Evolutionary conservation across 2,113 vertebrate species (phyloP).

Genomic region (Chionomys nivalis): DNA sequence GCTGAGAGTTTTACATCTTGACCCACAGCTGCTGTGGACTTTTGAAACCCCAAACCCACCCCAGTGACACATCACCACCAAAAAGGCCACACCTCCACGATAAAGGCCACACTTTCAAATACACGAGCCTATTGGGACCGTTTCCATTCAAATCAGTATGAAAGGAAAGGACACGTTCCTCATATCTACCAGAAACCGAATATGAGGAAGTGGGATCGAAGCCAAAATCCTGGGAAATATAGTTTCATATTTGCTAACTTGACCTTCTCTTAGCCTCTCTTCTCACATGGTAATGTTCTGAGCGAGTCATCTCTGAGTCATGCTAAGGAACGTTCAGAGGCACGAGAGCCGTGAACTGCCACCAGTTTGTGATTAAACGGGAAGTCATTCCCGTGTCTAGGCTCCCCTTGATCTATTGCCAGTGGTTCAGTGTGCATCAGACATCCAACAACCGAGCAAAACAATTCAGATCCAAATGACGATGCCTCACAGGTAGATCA

Average conservation of each 20-base stretch:
- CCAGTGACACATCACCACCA: neutral
- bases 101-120: neutral
- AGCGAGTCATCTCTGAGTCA: conserved; percentile 39
- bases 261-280: conserved; percentile 33
- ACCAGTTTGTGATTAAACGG: neutral
- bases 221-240: conserved; percentile 32
- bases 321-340: neutral
- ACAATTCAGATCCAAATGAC: neutral
- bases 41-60: neutral
- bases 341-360: neutral
- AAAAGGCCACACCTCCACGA: neutral
- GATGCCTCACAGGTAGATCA: neutral
- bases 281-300: conserved; percentile 3
- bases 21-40: neutral
- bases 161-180: neutral
- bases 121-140: neutral
- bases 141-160: neutral
- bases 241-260: conserved; percentile 14
- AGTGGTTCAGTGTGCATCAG: neutral
- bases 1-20: too few species aligned
- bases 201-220: neutral
- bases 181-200: conserved; percentile 34
- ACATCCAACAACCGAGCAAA: neutral
- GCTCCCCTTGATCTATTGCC: neutral
- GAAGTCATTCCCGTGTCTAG: neutral